Evolutionary conservation across 92 coral and sea anemone genomes (phyloP).

Genomic region (Zoanthus gigantus): DNA sequence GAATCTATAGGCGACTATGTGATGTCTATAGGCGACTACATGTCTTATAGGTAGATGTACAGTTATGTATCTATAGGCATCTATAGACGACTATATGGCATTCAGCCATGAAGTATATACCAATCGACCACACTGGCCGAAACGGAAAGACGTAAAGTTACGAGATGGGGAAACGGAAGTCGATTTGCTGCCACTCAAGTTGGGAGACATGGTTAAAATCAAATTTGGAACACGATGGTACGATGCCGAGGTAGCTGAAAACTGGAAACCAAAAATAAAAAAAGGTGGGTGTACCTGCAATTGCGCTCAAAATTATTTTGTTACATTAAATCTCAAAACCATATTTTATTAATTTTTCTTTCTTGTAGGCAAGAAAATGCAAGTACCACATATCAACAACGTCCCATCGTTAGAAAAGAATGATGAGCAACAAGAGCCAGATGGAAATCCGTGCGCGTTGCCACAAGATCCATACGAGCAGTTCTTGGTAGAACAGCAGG

Average conservation of each 20-base stretch:
- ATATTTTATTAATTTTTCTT: not conserved
- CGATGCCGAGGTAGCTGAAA: slow-evolving; percentile 61
- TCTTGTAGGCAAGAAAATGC: slow-evolving; percentile 25
- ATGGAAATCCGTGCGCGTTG: not conserved
- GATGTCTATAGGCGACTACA: too few relatives aligned
- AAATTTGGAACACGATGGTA: slow-evolving; percentile 68
- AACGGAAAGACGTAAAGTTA: slow-evolving; percentile 58
- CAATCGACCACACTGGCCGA: slow-evolving; percentile 60
- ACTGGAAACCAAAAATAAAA: slow-evolving; percentile 35
- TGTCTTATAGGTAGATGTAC: too few relatives aligned
- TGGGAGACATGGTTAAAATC: slow-evolving; percentile 43
- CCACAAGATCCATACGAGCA: not conserved
- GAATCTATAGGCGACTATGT: too few relatives aligned
- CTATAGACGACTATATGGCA: too few relatives aligned
- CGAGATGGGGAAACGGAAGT: slow-evolving; percentile 22
- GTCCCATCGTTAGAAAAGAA: not conserved
- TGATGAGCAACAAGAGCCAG: slow-evolving; percentile 18
- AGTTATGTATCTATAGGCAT: too few relatives aligned
- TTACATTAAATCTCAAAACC: not conserved
- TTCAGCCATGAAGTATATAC: too few relatives aligned
- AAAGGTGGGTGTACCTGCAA: slow-evolving; percentile 35
- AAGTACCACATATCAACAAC: not conserved
- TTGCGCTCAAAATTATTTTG: not conserved
- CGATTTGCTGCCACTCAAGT: slow-evolving; percentile 20
- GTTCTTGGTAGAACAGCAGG: slow-evolving; percentile 23